A percentile compares a stretch with the other conserved stretches of the same genome.
phyloP scores from a whole-genome alignment of 2,797 vertebrate species.

The Myotis daubentonii region DNA sequence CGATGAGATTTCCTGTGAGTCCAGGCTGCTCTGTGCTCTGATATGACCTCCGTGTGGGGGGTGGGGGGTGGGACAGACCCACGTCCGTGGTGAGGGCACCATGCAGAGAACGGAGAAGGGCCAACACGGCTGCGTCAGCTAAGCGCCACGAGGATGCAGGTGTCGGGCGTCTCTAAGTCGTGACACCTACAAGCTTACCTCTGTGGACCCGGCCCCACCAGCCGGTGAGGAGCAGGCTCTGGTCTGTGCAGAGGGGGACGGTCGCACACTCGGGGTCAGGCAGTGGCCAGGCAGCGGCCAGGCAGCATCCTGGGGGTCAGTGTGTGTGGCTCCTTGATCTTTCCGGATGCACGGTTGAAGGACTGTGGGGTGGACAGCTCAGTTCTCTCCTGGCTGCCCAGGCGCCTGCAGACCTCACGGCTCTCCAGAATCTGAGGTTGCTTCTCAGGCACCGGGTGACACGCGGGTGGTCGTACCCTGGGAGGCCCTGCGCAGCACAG shows the following conservation, averaged over 20 bases:
- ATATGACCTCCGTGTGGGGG: fast-evolving
- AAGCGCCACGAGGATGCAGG: fast-evolving
- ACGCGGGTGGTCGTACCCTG: fast-evolving
- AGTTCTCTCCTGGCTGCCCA: neutral
- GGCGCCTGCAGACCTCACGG: fast-evolving
- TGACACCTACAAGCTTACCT: no score
- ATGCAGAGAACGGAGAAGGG: neutral
- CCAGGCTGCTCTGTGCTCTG: neutral
- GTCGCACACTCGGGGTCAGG: neutral
- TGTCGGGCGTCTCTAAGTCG: no score
- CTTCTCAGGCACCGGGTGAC: fast-evolving
- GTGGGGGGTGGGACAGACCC: neutral
- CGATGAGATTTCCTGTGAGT: fast-evolving
- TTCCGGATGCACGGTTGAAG: fast-evolving
- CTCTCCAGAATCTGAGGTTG: fast-evolving
- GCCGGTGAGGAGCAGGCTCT: neutral
- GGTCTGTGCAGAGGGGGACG: neutral
- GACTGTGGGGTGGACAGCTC: fast-evolving
- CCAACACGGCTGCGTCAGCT: fast-evolving
- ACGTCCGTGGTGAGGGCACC: fast-evolving
- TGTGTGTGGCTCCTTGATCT: neutral
- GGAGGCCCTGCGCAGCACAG: fast-evolving
- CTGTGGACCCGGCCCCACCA: neutral
- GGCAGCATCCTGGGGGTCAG: fast-evolving
- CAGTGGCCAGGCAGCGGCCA: neutral